These are phyloP conservation scores for Pteronotus mesoamericanus DNA, from an alignment of 2,797 vertebrate species.

Conservation along the genomic window DNA sequence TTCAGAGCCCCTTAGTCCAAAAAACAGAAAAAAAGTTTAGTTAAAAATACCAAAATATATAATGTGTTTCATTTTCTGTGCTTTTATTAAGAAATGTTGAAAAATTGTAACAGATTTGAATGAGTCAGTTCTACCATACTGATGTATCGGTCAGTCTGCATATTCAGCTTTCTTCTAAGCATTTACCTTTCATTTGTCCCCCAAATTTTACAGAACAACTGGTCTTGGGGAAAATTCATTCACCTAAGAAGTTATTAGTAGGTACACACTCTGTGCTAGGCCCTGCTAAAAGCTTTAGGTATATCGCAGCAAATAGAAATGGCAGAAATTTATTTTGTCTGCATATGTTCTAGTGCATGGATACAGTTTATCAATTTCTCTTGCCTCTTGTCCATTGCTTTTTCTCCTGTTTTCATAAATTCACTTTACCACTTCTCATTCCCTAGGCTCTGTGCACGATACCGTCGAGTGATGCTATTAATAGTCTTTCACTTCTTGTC, in stretches of 20 bases:
- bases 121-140: neutral
- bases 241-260: neutral
- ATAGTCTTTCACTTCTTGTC: neutral
- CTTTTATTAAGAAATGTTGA: neutral
- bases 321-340: neutral
- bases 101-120: too few species aligned
- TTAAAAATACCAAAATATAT: neutral
- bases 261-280: neutral
- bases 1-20: neutral
- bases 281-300: neutral
- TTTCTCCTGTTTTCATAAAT: neutral
- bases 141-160: too few species aligned
- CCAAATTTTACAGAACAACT: neutral
- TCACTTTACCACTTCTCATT: neutral
- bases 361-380: neutral
- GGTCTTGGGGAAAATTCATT: neutral
- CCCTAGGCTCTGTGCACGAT: rapidly evolving
- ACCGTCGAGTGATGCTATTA: neutral
- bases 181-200: rapidly evolving
- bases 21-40: neutral
- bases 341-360: neutral
- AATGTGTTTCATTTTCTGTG: neutral
- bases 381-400: neutral
- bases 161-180: neutral
- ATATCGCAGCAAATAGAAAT: neutral